Evolutionary conservation across 2,113 vertebrate genomes (phyloP).

Genomic region (Neoarius graeffei): DNA sequence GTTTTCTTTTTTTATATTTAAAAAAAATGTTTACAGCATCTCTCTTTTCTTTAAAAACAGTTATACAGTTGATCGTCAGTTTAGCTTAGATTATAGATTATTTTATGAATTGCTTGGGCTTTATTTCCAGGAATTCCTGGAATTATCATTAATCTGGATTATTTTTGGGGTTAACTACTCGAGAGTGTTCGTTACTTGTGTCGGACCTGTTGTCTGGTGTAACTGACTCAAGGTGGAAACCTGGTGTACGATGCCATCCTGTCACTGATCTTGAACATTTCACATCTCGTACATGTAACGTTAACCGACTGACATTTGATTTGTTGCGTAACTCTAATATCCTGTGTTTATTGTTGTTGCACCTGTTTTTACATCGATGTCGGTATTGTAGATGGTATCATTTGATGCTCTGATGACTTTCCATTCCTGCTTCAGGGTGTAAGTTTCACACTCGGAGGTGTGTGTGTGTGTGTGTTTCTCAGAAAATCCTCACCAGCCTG

Average conservation of each 20-base stretch:
- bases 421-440: slow-evolving; percentile 1
- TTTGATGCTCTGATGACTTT: slow-evolving; percentile 10
- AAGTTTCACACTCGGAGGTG: not conserved
- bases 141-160: not conserved
- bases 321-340: slow-evolving; percentile 48
- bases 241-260: slow-evolving; percentile 57
- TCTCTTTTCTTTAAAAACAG: no score
- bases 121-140: not conserved
- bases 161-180: slow-evolving; percentile 46
- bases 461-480: slow-evolving; percentile 47
- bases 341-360: slow-evolving; percentile 32
- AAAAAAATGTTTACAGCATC: no score
- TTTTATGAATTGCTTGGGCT: not conserved
- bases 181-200: slow-evolving; percentile 50
- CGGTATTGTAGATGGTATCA: not conserved
- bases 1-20: no score
- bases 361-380: slow-evolving; percentile 8
- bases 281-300: slow-evolving; percentile 57
- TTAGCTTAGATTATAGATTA: not conserved
- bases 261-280: slow-evolving; percentile 55
- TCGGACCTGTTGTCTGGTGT: slow-evolving; percentile 38
- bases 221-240: slow-evolving; percentile 46
- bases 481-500: slow-evolving; percentile 71
- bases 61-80: no score
- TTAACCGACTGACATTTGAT: slow-evolving; percentile 52